A percentile compares a stretch with the other conserved stretches of the same genome.
phyloP scores from a whole-genome alignment of 2,888 invertebrate species.

The Stramonita haemastoma region DNA sequence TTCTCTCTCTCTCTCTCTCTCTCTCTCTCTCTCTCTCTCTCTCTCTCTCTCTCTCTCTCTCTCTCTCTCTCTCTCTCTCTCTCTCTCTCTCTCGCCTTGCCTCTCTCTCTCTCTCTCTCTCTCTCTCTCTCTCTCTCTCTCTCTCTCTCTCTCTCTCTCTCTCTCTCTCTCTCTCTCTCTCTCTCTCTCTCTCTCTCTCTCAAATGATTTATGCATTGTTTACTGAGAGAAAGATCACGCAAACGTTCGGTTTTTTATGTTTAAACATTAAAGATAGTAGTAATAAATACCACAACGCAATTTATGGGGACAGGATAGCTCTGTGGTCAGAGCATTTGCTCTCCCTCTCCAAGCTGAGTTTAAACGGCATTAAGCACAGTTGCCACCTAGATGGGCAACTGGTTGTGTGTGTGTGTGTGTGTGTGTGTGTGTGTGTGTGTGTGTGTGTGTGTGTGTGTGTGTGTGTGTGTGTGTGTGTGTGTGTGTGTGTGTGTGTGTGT shows the following conservation, averaged over 20 bases:
- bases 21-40: slow-evolving; percentile 31
- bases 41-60: neutral
- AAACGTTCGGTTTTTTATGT: no score
- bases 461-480: neutral
- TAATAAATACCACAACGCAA: no score
- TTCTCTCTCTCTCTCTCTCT: slow-evolving; percentile 34
- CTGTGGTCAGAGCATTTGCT: no score
- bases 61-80: slow-evolving; percentile 33
- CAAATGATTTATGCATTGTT: no score
- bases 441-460: no score
- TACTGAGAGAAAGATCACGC: no score
- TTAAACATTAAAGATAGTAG: neutral
- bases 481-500: no score
- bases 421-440: neutral
- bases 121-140: slow-evolving; percentile 29
- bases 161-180: neutral
- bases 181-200: no score
- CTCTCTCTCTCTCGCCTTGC: slow-evolving; percentile 29
- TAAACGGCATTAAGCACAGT: no score
- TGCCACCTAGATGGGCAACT: no score
- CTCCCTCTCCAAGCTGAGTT: no score
- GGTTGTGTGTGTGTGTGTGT: neutral
- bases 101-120: slow-evolving; percentile 31
- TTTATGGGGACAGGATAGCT: no score
- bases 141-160: neutral